These are phyloP conservation scores for Sitta europaea DNA, from an alignment of 2,113 vertebrate species.

Conservation along the genomic window DNA sequence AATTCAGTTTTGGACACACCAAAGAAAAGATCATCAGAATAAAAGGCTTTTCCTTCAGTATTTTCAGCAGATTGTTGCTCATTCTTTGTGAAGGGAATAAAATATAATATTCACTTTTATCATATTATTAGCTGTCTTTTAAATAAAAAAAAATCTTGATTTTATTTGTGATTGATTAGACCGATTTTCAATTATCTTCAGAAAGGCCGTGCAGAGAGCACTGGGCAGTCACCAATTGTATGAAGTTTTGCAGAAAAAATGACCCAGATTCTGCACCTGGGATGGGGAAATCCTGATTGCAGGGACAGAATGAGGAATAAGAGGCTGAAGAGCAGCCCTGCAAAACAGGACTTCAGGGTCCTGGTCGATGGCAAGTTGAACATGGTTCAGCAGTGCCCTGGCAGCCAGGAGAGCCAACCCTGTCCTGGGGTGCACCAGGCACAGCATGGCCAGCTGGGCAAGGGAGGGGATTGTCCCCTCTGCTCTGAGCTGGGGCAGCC, in stretches of 20 bases:
- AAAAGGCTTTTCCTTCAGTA: background rate
- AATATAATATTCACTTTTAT: background rate
- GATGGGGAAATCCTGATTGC: background rate
- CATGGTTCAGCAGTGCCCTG: background rate
- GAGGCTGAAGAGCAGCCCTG: background rate
- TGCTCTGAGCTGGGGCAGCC: background rate
- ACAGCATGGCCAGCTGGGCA: rapidly evolving
- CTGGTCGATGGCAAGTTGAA: rapidly evolving
- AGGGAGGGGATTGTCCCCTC: background rate
- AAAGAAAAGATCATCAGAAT: background rate
- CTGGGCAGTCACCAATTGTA: background rate
- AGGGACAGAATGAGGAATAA: background rate
- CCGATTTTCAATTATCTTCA: background rate
- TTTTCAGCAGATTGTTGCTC: background rate
- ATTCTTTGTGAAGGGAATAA: background rate
- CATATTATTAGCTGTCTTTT: background rate
- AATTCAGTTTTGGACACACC: background rate
- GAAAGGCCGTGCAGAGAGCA: background rate
- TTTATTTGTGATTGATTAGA: background rate
- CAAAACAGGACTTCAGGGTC: rapidly evolving
- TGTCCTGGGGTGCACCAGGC: background rate
- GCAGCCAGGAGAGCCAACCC: background rate
- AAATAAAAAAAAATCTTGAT: background rate
- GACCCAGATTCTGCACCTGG: background rate
- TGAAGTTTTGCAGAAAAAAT: background rate